Evolutionary conservation across 2,113 vertebrate genomes (phyloP), one percentile per base, ranked within the genome.

Genomic region (Amblyopsis rosae): DNA sequence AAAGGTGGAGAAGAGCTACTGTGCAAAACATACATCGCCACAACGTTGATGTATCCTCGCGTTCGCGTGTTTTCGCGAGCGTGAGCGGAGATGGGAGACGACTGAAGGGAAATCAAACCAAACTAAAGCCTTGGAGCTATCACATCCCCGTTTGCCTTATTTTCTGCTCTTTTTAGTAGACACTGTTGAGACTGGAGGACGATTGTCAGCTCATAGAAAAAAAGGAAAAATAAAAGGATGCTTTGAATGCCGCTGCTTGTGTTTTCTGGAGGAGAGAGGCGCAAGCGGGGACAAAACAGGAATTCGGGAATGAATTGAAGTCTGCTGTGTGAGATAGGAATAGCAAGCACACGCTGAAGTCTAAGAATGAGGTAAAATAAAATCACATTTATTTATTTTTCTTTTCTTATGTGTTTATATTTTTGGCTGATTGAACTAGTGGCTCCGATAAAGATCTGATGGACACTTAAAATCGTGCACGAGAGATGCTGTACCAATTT

Each of bases 291-390:
- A 79, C 70, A 74, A 84, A 69, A 75, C 79, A 67, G 88, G 83
- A 87, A 87, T 88, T 86, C 91, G 90, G 82, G 83, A 91, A 89
- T 90, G 86, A 93, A 90, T 93, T 91, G 90, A 87, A 91, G 86
- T 88, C 84, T 86, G 88, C 86, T 71, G 88, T 92, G 85, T 88
- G 83, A 80, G 75, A 91, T 94, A 93, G 93, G 92, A 92, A 87
- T 91, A 92, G 87, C 88, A 83, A 84, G 82, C 80, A 55, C 81
- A 70, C 85, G 67, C 70, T 59, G 69, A 90, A 94, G 92, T 90
- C 62, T 83, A 86, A 71, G 66, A 80, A 85, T 77, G 88, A 97
- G 96, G 96, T 97, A 95, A 95, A 60, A 59, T 46, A 47, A 16
- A 48, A 60, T 10, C 56, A 9, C 32, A 6, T 66, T 41, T 35